These are phyloP conservation scores for Elysia chlorotica DNA, from an alignment of 1,140 invertebrate species.

Conservation along the genomic window DNA sequence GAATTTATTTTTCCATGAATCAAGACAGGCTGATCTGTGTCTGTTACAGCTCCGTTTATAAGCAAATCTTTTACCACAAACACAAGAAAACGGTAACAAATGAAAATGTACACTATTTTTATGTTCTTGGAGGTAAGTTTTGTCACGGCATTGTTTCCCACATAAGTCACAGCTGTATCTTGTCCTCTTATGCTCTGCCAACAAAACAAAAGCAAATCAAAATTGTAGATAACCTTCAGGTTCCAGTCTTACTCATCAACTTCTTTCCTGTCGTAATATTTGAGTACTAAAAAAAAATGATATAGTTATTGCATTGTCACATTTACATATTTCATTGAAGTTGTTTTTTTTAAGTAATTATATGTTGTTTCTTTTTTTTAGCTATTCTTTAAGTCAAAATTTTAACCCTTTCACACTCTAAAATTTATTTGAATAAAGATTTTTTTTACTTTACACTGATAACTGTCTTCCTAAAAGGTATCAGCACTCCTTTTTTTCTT, in stretches of 20 bases:
- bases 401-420: too few species aligned
- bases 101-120: slow-evolving; percentile 21
- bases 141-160: slow-evolving; percentile 16
- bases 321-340: background rate
- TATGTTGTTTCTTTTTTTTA: too few species aligned
- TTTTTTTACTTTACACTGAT: too few species aligned
- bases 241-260: background rate
- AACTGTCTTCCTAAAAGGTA: too few species aligned
- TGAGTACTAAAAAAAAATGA: background rate
- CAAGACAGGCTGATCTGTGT: too few species aligned
- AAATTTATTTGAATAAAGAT: too few species aligned
- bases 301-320: background rate
- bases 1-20: too few species aligned
- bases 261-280: background rate
- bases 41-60: slow-evolving; percentile 14
- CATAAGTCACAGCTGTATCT: slow-evolving; percentile 11
- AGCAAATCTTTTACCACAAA: slow-evolving; percentile 18
- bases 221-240: background rate
- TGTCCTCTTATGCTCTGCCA: too few species aligned
- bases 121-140: slow-evolving; percentile 11
- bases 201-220: background rate
- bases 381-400: too few species aligned
- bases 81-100: slow-evolving; percentile 18
- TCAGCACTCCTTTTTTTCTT: too few species aligned
- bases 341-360: too few species aligned